These are phyloP conservation scores for Hozukius guyotensis DNA, from an alignment of 2,797 vertebrate genomes.

Conservation along the genomic window DNA sequence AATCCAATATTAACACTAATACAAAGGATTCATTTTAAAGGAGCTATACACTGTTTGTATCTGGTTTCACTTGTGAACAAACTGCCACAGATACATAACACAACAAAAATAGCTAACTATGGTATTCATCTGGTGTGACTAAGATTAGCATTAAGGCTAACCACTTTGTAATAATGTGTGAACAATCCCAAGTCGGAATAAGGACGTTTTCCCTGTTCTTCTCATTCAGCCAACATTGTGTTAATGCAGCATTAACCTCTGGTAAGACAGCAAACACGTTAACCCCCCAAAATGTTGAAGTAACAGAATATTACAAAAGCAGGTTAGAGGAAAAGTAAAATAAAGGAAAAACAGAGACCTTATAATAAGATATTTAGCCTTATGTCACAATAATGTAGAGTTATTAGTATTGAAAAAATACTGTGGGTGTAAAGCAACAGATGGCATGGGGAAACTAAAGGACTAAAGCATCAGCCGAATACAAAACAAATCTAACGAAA, in stretches of 20 bases:
- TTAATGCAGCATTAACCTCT: too few species aligned
- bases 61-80: not conserved
- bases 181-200: not conserved
- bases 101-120: fast-evolving
- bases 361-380: not conserved
- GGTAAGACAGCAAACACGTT: not conserved
- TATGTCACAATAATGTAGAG: not conserved
- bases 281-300: not conserved
- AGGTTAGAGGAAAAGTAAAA: not conserved
- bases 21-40: not conserved
- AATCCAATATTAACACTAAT: too few species aligned
- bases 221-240: too few species aligned
- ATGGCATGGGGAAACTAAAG: not conserved
- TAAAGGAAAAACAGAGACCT: not conserved
- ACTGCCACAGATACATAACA: not conserved
- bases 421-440: not conserved
- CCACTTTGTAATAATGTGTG: not conserved
- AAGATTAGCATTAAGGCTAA: not conserved
- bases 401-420: not conserved
- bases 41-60: not conserved
- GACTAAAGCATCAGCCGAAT: not conserved
- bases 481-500: not conserved
- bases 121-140: not conserved
- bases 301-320: not conserved
- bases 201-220: not conserved